Conservation (phyloP, 2,797 vertebrate species). For the Hybognathus amarus region DNA sequence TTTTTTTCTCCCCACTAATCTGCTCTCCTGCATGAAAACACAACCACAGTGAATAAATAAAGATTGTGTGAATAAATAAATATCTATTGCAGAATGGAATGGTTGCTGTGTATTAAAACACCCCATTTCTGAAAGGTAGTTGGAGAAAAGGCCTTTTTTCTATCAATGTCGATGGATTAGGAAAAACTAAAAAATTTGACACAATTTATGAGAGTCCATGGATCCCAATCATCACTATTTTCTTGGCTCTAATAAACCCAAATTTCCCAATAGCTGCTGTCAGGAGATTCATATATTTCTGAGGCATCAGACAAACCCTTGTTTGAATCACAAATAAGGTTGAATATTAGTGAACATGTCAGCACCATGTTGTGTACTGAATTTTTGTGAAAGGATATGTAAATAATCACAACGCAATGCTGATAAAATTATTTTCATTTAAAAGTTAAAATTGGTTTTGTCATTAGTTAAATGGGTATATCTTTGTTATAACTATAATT, state of each 20-base stretch:
- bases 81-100: too few relatives aligned
- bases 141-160: not conserved
- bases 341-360: not conserved
- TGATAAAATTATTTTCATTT: not conserved
- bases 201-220: not conserved
- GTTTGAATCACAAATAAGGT: not conserved
- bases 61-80: not conserved
- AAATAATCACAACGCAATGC: not conserved
- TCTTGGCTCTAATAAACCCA: conserved; percentile 3
- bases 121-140: not conserved
- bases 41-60: not conserved
- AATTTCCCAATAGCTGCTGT: not conserved
- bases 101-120: too few relatives aligned
- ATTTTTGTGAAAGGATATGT: not conserved
- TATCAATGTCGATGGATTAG: not conserved
- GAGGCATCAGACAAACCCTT: not conserved
- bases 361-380: not conserved
- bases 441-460: not conserved
- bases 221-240: not conserved
- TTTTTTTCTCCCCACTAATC: conserved; percentile 37
- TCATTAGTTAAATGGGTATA: not conserved
- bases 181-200: not conserved
- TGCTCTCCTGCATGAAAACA: conserved; percentile 48
- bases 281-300: not conserved
- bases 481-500: not conserved